phyloP scores from a whole-genome alignment of 2,797 vertebrate species.

The Acrocephalus scirpaceus region DNA sequence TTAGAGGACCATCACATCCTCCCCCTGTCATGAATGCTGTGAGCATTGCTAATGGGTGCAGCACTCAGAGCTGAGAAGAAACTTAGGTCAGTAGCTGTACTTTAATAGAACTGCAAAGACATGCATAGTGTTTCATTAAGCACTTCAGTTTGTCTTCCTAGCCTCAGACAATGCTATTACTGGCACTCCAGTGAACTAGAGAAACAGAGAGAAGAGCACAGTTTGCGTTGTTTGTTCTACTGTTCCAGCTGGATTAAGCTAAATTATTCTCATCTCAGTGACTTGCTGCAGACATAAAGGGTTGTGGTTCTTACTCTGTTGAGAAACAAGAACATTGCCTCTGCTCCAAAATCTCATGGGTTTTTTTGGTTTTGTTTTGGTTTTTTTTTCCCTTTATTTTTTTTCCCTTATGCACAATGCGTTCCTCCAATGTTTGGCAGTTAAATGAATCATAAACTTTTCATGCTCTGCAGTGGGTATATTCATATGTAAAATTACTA shows the following conservation, averaged over 20 bases:
- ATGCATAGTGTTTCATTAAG: not conserved
- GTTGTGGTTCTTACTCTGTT: not conserved
- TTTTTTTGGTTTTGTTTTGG: not conserved
- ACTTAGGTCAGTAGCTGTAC: not conserved
- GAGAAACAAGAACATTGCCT: not conserved
- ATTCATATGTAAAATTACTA: slow-evolving; percentile 1
- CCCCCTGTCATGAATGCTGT: not conserved
- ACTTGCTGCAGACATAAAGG: not conserved
- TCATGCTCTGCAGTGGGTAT: slow-evolving; percentile 17
- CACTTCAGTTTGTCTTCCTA: not conserved
- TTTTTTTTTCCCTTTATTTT: no score
- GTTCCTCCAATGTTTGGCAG: not conserved
- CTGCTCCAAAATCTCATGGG: not conserved
- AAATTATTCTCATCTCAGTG: not conserved
- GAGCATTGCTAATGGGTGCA: not conserved
- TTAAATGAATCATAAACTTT: slow-evolving; percentile 38
- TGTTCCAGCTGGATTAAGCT: slow-evolving; percentile 18
- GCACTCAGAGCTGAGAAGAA: not conserved
- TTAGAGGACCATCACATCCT: not conserved
- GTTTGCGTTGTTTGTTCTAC: not conserved
- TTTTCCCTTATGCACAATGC: not conserved
- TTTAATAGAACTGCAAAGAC: not conserved
- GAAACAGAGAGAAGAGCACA: not conserved
- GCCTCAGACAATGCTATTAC: not conserved
- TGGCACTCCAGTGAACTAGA: not conserved